Percentiles rank a stretch among this genome's conserved stretches.
Evolutionary conservation across 2,797 vertebrate genomes (phyloP).

Genomic region (Lithobates sylvaticus): DNA sequence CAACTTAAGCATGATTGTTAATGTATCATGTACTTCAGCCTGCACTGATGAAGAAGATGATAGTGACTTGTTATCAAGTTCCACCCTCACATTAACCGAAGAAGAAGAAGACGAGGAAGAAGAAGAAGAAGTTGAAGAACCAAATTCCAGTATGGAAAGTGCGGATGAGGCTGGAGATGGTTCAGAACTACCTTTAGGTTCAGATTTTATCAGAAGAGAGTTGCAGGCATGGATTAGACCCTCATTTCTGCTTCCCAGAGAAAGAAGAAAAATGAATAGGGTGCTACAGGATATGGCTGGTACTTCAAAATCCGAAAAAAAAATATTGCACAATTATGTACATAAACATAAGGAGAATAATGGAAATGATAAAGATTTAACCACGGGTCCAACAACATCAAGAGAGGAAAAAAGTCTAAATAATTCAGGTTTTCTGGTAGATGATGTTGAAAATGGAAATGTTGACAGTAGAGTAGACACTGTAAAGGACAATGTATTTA

Average conservation of each 20-base stretch:
- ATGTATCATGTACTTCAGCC: conserved; percentile 93
- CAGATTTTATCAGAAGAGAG: conserved; percentile 93
- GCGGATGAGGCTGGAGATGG: conserved; percentile 91
- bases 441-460: conserved; percentile 96
- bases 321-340: conserved; percentile 76
- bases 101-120: conserved; percentile 98
- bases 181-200: conserved; percentile 83
- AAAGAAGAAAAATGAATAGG: conserved; percentile 78
- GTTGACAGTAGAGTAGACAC: conserved; percentile 74
- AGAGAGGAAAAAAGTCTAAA: conserved; percentile 68
- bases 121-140: conserved; percentile 87
- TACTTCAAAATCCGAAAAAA: conserved; percentile 71
- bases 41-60: conserved; percentile 97
- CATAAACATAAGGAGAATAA: conserved; percentile 78
- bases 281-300: conserved; percentile 72
- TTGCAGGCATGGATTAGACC: conserved; percentile 90
- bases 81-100: conserved; percentile 95
- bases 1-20: conserved; percentile 97
- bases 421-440: conserved; percentile 78
- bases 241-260: conserved; percentile 80
- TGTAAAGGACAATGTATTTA: conserved; percentile 7
- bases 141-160: conserved; percentile 85
- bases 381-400: conserved; percentile 65
- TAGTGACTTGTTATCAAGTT: conserved; percentile 96
- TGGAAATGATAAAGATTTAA: conserved; percentile 73